Percentiles rank a stretch among this genome's conserved stretches.
Conservation (phyloP, 1,140 invertebrate species). For the Ephestia elutella region DNA sequence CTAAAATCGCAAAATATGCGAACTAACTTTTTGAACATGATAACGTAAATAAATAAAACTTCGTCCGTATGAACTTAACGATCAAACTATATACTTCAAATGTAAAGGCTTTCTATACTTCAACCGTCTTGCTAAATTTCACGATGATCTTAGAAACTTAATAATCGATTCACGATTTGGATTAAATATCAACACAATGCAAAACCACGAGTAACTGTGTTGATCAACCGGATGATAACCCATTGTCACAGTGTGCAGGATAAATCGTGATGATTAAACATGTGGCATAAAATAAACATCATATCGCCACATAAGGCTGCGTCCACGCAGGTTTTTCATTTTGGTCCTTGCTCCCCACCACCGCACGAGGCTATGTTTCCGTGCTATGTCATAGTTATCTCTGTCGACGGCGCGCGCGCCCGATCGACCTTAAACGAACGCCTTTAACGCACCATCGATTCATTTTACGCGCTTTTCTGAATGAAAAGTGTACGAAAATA, state of each 20-base stretch:
- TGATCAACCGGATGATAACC: neutral
- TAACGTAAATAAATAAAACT: too few relatives aligned
- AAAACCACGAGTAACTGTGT: neutral
- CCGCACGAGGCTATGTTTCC: constrained; percentile 32
- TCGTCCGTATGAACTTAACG: too few relatives aligned
- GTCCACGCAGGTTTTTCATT: constrained; percentile 46
- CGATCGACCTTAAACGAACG: constrained; percentile 33
- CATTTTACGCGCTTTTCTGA: constrained; percentile 55
- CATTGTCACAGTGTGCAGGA: neutral
- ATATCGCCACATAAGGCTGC: constrained; percentile 25
- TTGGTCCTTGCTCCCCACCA: constrained; percentile 47
- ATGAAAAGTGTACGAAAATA: constrained; percentile 52
- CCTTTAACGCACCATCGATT: constrained; percentile 33
- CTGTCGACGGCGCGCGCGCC: constrained; percentile 45
- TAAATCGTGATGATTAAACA: neutral
- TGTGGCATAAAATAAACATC: neutral
- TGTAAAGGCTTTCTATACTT: too few relatives aligned
- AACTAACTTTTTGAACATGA: too few relatives aligned
- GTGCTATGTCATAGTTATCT: constrained; percentile 45
- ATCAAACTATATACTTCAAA: too few relatives aligned
- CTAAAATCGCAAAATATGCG: too few relatives aligned
- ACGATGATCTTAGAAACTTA: neutral
- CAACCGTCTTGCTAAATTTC: too few relatives aligned
- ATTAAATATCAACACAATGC: neutral
- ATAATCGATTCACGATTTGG: neutral